Percentiles rank a stretch among this genome's conserved stretches.
Evolutionary conservation across 2,888 invertebrate species (phyloP).

Genomic region (Tuberolachnus salignus): DNA sequence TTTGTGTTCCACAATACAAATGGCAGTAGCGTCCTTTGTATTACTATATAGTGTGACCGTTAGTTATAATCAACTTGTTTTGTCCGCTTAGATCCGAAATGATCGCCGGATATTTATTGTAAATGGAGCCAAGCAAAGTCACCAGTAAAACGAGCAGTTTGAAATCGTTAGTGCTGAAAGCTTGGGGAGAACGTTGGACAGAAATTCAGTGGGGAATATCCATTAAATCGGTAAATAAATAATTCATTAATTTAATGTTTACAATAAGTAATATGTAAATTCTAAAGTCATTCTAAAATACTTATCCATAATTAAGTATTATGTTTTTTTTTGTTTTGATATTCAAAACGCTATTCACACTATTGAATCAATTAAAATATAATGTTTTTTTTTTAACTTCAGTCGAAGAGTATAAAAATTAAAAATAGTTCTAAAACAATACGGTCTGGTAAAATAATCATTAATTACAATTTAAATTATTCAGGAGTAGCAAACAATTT

Average conservation of each 20-base stretch:
- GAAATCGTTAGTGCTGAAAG: slow-evolving; percentile 79
- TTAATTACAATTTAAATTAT: neutral
- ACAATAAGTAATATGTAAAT: neutral
- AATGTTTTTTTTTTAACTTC: too few species aligned
- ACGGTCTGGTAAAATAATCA: too few species aligned
- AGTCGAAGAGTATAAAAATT: too few species aligned
- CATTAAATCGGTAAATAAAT: slow-evolving; percentile 78
- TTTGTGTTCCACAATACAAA: too few species aligned
- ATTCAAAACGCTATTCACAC: neutral
- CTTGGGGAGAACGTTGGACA: slow-evolving; percentile 95
- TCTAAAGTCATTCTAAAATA: too few species aligned
- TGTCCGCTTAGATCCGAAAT: slow-evolving; percentile 15
- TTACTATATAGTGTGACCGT: too few species aligned
- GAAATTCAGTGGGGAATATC: slow-evolving; percentile 96
- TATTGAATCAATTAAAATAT: too few species aligned
- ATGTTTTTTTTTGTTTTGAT: neutral
- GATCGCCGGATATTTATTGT: neutral
- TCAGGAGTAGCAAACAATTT: neutral
- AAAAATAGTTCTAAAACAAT: too few species aligned
- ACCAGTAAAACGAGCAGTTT: slow-evolving; percentile 83
- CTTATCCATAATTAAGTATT: neutral
- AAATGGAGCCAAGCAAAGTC: slow-evolving; percentile 68
- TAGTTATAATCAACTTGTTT: neutral
- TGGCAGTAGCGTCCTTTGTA: too few species aligned
- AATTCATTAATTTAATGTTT: neutral